A percentile compares a stretch with the other conserved stretches of the same genome.
phyloP scores from a whole-genome alignment of 1,140 invertebrate species.

The Leptinotarsa texana region DNA sequence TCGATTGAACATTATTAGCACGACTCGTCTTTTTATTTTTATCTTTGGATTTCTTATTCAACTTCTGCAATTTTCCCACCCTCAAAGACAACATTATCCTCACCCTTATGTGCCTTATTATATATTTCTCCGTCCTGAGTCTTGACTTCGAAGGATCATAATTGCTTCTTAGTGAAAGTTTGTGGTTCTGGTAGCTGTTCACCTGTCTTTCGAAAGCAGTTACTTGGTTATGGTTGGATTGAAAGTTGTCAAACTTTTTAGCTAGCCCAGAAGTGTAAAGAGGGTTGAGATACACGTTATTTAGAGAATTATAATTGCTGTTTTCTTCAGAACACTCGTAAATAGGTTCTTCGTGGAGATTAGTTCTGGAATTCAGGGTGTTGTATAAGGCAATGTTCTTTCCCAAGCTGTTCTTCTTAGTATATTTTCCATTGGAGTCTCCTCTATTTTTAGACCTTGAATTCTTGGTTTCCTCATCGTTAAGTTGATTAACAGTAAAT shows the following conservation, averaged over 20 bases:
- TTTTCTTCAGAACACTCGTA: constrained; percentile 53
- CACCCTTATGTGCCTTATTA: constrained; percentile 52
- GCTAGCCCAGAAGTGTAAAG: constrained; percentile 39
- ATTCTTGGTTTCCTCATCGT: constrained; percentile 18
- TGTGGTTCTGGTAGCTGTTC: constrained; percentile 11
- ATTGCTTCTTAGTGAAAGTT: constrained; percentile 15
- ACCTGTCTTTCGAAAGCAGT: constrained; percentile 5
- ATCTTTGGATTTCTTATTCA: constrained; percentile 26
- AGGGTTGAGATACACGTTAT: constrained; percentile 50
- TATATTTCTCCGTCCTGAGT: constrained; percentile 49
- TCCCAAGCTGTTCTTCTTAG: constrained; percentile 37
- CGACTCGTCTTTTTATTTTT: constrained; percentile 1
- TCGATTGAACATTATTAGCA: constrained; percentile 11
- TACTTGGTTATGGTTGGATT: neutral
- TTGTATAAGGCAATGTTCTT: constrained; percentile 46
- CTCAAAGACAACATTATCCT: constrained; percentile 53
- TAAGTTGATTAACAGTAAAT: constrained; percentile 44
- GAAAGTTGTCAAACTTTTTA: constrained; percentile 14
- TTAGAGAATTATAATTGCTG: constrained; percentile 41
- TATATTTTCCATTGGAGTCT: constrained; percentile 11
- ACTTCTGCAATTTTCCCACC: constrained; percentile 41
- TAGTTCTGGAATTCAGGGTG: constrained; percentile 47
- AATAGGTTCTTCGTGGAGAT: constrained; percentile 50
- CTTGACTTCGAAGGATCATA: constrained; percentile 29
- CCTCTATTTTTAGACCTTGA: neutral